Conservation (phyloP, 2,113 vertebrate genomes). For the Myocastor coypus region DNA sequence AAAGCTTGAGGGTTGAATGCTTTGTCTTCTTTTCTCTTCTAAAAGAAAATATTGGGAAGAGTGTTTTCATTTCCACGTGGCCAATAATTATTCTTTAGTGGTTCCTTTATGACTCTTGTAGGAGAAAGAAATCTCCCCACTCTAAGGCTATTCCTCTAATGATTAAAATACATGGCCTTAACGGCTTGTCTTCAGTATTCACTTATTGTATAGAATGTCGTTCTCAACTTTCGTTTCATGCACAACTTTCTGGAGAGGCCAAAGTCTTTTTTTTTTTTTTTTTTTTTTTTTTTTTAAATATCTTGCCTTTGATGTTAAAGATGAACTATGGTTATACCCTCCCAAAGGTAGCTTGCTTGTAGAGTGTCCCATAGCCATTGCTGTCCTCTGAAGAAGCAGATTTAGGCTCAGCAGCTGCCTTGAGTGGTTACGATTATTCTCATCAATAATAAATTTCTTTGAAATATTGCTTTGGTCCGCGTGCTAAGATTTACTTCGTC, state of each 20-base stretch:
- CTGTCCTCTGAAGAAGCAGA: not conserved
- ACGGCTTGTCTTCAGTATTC: conserved; percentile 13
- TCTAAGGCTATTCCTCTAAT: not conserved
- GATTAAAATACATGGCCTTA: conserved; percentile 35
- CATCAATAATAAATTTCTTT: conserved; percentile 56
- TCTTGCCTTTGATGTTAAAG: not conserved
- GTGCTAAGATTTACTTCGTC: conserved; percentile 38
- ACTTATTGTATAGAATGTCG: not conserved
- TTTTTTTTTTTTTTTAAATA: no score
- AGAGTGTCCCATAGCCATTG: not conserved
- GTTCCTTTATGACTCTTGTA: not conserved
- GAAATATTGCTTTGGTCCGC: conserved; percentile 36
- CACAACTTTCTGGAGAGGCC: not conserved
- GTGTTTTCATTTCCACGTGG: conserved; percentile 49
- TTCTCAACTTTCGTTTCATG: conserved; percentile 40
- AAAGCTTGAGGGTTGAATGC: conserved; percentile 28
- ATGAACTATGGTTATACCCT: no score
- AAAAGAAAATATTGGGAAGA: conserved; percentile 57
- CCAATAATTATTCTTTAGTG: conserved; percentile 47
- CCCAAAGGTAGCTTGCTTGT: not conserved
- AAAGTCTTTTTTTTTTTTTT: not conserved
- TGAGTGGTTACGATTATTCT: conserved; percentile 21
- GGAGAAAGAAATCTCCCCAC: not conserved
- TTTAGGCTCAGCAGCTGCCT: not conserved
- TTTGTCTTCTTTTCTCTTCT: conserved; percentile 23